phyloP scores from a whole-genome alignment of 2,888 invertebrate species.

The Elgonia sp. region DNA sequence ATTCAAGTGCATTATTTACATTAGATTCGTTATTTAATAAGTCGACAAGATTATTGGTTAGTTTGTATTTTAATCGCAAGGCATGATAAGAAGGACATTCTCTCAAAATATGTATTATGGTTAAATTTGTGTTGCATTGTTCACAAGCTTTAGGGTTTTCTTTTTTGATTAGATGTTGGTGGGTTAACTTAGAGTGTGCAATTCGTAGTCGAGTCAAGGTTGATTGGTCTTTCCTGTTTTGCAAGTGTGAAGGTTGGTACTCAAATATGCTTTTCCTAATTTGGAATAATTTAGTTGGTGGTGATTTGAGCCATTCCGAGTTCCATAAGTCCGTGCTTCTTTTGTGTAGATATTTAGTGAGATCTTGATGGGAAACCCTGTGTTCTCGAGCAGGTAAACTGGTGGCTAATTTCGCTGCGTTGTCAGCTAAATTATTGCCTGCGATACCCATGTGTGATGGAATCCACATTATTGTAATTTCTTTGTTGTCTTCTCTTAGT shows the following conservation, averaged over 20 bases:
- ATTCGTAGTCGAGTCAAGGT: neutral
- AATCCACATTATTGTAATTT: neutral
- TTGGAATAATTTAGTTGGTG: neutral
- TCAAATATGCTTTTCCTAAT: neutral
- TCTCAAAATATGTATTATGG: neutral
- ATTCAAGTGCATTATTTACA: neutral
- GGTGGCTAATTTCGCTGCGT: neutral
- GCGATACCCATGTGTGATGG: neutral
- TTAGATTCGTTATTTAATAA: neutral
- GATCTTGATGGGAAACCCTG: too few species aligned
- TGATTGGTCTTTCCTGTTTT: neutral
- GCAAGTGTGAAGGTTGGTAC: neutral
- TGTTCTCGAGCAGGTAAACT: neutral
- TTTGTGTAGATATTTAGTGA: too few species aligned
- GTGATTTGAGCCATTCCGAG: neutral
- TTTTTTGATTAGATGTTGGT: too few species aligned
- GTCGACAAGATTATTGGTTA: neutral
- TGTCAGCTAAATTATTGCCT: neutral
- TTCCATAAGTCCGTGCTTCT: neutral
- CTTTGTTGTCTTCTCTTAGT: neutral
- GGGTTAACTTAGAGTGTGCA: neutral
- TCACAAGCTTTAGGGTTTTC: too few species aligned
- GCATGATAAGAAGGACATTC: neutral
- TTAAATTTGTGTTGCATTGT: neutral
- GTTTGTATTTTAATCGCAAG: neutral